Percentiles rank a stretch among this genome's conserved stretches.
phyloP scores from a whole-genome alignment of 1,140 invertebrate species.

The Condylostylus longicornis region DNA sequence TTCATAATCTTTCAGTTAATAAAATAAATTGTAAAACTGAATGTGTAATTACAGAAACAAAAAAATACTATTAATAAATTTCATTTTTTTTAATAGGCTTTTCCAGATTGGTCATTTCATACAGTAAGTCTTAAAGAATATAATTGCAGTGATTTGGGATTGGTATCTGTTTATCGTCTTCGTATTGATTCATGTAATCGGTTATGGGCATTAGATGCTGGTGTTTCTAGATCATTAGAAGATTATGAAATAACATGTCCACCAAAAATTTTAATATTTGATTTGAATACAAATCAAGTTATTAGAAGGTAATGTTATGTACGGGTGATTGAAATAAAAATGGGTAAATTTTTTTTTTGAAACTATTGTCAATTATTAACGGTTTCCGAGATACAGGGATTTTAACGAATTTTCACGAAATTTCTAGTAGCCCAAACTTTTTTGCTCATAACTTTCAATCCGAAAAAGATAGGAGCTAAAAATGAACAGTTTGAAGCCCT shows the following conservation, averaged over 20 bases:
- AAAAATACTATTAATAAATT: too few relatives aligned
- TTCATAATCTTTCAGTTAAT: too few relatives aligned
- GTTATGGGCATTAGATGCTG: constrained; percentile 55
- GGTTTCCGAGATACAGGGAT: too few relatives aligned
- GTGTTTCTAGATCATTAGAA: constrained; percentile 56
- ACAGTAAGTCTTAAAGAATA: constrained; percentile 45
- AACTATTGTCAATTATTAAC: background rate
- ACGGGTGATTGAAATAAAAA: too few relatives aligned
- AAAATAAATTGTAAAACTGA: too few relatives aligned
- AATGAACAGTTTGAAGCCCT: too few relatives aligned
- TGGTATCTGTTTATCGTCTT: constrained; percentile 62
- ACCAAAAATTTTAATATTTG: constrained; percentile 65
- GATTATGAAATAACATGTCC: constrained; percentile 58
- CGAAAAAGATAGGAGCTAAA: too few relatives aligned
- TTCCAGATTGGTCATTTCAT: constrained; percentile 68
- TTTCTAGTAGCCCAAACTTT: too few relatives aligned
- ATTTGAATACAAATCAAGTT: constrained; percentile 50
- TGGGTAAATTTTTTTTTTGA: background rate
- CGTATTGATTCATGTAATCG: constrained; percentile 57
- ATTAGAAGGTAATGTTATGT: constrained; percentile 45
- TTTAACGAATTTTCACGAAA: too few relatives aligned
- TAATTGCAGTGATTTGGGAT: constrained; percentile 53
- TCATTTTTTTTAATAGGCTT: constrained; percentile 37
- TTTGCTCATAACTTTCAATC: too few relatives aligned
- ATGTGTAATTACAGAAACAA: too few relatives aligned